Percentiles rank a stretch among this genome's conserved stretches.
These are phyloP conservation scores for Nipponacmea schrenckii DNA, from an alignment of 2,888 invertebrate genomes.

Conservation along the genomic window DNA sequence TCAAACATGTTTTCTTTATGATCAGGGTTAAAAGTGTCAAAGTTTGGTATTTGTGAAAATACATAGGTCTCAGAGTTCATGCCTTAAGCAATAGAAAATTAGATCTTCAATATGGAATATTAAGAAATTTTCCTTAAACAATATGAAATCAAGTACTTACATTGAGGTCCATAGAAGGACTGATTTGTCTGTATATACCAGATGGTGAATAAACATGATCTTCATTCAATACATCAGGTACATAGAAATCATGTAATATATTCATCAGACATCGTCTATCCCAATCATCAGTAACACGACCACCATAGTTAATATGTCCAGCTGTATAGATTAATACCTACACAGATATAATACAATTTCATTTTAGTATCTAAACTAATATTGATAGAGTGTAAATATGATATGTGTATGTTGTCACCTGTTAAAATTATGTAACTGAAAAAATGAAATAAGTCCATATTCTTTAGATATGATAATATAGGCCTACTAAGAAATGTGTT, in stretches of 20 bases:
- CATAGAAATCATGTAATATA: slow-evolving; percentile 82
- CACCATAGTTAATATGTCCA: slow-evolving; percentile 83
- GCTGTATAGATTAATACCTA: slow-evolving; percentile 71
- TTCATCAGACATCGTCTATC: slow-evolving; percentile 84
- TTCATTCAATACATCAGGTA: slow-evolving; percentile 73
- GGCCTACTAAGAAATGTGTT: too few species aligned
- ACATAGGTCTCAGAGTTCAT: too few species aligned
- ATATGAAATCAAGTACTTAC: slow-evolving; percentile 50
- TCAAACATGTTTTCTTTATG: background rate
- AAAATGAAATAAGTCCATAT: too few species aligned
- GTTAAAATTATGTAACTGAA: too few species aligned
- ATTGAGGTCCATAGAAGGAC: slow-evolving; percentile 63
- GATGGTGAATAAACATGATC: slow-evolving; percentile 76
- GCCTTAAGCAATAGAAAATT: too few species aligned
- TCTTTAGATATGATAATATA: too few species aligned
- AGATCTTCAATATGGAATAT: too few species aligned
- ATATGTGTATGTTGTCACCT: too few species aligned
- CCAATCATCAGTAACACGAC: slow-evolving; percentile 90
- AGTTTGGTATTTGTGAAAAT: too few species aligned
- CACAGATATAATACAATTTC: background rate
- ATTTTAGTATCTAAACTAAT: background rate
- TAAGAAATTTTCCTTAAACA: too few species aligned
- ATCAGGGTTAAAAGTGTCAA: too few species aligned
- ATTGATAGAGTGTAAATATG: too few species aligned
- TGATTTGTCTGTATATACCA: slow-evolving; percentile 78